Percentiles rank a stretch among this genome's conserved stretches.
Evolutionary conservation across 2,113 vertebrate genomes (phyloP).

Genomic region (Lepus timidus): DNA sequence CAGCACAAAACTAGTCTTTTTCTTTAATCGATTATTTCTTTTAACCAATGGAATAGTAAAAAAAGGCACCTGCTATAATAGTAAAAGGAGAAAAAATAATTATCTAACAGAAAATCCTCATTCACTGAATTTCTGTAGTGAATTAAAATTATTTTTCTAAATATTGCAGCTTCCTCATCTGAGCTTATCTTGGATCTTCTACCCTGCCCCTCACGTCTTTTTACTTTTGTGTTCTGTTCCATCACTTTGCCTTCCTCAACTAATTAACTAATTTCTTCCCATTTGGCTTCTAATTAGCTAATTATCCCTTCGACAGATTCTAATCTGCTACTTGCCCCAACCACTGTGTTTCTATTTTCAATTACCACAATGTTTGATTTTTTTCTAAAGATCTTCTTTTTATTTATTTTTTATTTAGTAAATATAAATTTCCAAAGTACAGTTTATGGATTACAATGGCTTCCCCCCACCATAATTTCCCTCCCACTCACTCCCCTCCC

Average conservation of each 20-base stretch:
- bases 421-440: too few relatives aligned
- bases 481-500: too few relatives aligned
- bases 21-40: not conserved
- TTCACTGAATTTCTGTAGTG: not conserved
- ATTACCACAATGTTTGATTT: constrained; percentile 1
- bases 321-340: not conserved
- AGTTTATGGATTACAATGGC: too few relatives aligned
- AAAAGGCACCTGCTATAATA: not conserved
- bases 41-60: not conserved
- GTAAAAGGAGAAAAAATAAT: not conserved
- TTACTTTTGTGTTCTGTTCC: not conserved
- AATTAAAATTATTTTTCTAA: not conserved
- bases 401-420: too few relatives aligned
- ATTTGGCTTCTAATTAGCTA: not conserved
- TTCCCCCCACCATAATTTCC: too few relatives aligned
- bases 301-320: not conserved
- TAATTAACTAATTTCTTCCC: not conserved
- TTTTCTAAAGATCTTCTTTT: not conserved
- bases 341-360: not conserved
- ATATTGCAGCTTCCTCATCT: not conserved
- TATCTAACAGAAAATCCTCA: not conserved
- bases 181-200: not conserved
- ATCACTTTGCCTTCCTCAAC: not conserved
- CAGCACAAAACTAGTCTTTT: not conserved
- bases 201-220: not conserved